Conservation (phyloP, 2,113 vertebrate genomes). For the Lipotes vexillifer region DNA sequence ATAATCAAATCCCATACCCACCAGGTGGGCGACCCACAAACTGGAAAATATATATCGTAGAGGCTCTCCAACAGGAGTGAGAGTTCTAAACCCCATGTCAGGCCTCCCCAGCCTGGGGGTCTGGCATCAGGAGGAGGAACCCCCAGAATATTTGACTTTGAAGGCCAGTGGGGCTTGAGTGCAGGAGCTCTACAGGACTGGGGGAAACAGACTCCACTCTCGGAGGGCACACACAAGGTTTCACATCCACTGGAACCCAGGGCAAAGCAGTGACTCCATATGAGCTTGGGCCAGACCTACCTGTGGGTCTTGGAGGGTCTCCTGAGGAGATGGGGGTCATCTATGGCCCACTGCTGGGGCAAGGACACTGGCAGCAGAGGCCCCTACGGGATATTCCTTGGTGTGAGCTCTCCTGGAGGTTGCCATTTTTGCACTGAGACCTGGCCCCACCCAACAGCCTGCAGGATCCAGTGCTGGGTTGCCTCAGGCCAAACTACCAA, state of each 20-base stretch:
- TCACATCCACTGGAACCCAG: not conserved
- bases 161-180: not conserved
- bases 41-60: too few species aligned
- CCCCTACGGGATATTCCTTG: not conserved
- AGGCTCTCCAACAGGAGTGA: not conserved
- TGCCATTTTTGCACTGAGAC: not conserved
- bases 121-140: not conserved
- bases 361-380: not conserved
- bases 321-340: not conserved
- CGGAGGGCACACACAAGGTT: not conserved
- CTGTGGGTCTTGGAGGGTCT: not conserved
- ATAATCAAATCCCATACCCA: too few species aligned
- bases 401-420: not conserved
- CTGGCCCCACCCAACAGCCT: not conserved
- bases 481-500: not conserved
- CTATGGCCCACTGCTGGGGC: not conserved
- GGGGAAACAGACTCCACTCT: not conserved
- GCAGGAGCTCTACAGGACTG: not conserved
- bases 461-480: not conserved
- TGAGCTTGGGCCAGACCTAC: not conserved
- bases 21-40: too few species aligned
- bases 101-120: not conserved
- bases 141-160: not conserved
- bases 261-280: not conserved
- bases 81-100: not conserved